A percentile compares a stretch with the other conserved stretches of the same genome.
These are phyloP conservation scores for Dasypolia templi DNA, from an alignment of 2,888 invertebrate species.

Conservation along the genomic window DNA sequence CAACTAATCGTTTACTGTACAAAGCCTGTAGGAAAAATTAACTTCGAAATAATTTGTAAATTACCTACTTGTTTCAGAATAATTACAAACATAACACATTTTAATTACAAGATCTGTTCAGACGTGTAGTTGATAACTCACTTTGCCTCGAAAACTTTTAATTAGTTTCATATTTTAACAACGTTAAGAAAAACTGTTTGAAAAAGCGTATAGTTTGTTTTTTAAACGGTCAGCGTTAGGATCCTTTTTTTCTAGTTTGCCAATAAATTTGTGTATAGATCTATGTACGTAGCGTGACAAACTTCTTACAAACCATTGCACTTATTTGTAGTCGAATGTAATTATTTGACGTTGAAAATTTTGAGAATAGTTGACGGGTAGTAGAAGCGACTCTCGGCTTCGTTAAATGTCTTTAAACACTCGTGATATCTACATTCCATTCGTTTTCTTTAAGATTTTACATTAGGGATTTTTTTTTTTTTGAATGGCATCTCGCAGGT, in stretches of 20 bases:
- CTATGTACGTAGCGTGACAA: neutral
- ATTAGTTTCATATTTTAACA: conserved; percentile 23
- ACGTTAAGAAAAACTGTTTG: conserved; percentile 14
- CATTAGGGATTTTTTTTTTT: no score
- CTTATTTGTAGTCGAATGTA: neutral
- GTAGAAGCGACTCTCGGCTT: no score
- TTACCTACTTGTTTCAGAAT: neutral
- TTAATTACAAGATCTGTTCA: conserved; percentile 27
- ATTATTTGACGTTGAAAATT: neutral
- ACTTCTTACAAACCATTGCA: neutral
- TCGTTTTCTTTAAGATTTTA: no score
- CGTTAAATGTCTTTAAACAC: no score
- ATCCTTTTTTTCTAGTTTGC: conserved; percentile 4
- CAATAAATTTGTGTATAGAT: conserved; percentile 18
- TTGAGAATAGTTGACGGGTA: no score
- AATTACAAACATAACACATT: conserved; percentile 19
- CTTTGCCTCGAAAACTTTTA: conserved; percentile 28
- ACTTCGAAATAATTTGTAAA: conserved; percentile 16
- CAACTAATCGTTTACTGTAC: neutral
- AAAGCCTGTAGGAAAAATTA: neutral
- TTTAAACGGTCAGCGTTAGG: neutral
- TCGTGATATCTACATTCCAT: no score
- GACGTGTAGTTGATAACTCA: conserved; percentile 25
- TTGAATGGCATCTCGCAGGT: no score
- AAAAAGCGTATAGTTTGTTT: conserved; percentile 5